Evolutionary conservation across 2,113 vertebrate genomes (phyloP), one percentile per base, ranked within the genome.

Genomic region (Scopus umbretta): DNA sequence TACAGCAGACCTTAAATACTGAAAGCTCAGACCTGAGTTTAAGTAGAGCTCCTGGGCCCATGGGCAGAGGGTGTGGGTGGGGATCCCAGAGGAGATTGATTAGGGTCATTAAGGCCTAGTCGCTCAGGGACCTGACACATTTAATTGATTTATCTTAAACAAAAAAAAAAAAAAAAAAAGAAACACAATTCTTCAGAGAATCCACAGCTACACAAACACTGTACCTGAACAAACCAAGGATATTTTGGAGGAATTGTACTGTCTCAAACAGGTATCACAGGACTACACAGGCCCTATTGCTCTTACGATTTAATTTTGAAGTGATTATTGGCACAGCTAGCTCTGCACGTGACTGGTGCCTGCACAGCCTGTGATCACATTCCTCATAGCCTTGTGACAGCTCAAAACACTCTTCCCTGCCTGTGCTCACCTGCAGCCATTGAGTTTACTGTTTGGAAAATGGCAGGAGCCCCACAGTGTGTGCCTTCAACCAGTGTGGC

Each of bases 1-100:
- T 5, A 10, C 6, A 72, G 2, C 5, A 72, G 1, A 66, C 2
- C 2, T 75, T 21, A 56, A 0, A 8, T 8, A 52, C 1, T 29
- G 4, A 38, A 32, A 3, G 0, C 20, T 49, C 26, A 67, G 34
- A 58, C 13, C 58, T 21, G 38, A 75, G 26, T 82, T 94, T 80
- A 92, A 76, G 34, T 32, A 78, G 50, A 86, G 19, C 23, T 85
- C 56, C 74, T 63, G 29, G 13, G 50, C 38, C 70, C 15, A 21
- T 5, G 13, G 16, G 22, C 49, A 42, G 42, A 12, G 10, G 16
- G 21, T n/a, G 52, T 52, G 34, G 16, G 29, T 56, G 36, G 16
- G 14, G 13, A 45, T 52, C n/a, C 61, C n/a, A 50, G 23, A 43
- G 81, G 23, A 90, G 25, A 34, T 34, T 86, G 61, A 26, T 75